Evolutionary conservation across 2,888 invertebrate species (phyloP).

Genomic region (Xestia xanthographa): DNA sequence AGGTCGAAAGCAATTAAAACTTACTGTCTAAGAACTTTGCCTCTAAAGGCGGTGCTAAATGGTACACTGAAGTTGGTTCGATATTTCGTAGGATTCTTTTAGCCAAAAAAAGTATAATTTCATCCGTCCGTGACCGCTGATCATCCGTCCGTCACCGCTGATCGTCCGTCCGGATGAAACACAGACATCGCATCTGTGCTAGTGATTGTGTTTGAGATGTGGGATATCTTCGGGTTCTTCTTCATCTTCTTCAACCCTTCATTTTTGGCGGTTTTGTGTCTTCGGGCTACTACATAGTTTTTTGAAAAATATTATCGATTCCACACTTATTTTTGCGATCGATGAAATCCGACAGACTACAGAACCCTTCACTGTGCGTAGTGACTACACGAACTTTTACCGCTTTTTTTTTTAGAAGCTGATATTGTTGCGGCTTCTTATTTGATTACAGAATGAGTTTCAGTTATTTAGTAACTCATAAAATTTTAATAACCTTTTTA

Average conservation of each 20-base stretch:
- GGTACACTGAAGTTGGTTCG: conserved; percentile 29
- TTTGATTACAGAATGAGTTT: conserved; percentile 28
- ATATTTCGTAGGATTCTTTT: conserved; percentile 14
- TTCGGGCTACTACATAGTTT: background rate
- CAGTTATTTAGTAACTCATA: conserved; percentile 3
- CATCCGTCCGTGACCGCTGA: background rate
- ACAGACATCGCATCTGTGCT: background rate
- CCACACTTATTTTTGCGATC: background rate
- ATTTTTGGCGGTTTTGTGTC: too few species aligned
- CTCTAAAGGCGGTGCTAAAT: conserved; percentile 59
- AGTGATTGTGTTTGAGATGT: background rate
- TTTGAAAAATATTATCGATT: background rate
- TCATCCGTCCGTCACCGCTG: background rate
- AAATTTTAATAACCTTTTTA: background rate
- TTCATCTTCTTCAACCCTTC: too few species aligned
- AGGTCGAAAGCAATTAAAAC: conserved; percentile 80
- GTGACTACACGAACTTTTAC: background rate
- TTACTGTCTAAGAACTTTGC: conserved; percentile 76
- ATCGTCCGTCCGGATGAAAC: background rate
- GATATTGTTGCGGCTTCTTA: conserved; percentile 7
- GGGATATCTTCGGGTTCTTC: background rate
- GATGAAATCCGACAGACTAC: background rate
- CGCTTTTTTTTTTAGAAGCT: background rate
- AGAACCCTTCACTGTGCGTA: background rate
- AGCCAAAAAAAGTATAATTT: background rate